Base-by-base conservation (phyloP, 2,113 vertebrate genomes). In the Sciurus niger region DNA sequence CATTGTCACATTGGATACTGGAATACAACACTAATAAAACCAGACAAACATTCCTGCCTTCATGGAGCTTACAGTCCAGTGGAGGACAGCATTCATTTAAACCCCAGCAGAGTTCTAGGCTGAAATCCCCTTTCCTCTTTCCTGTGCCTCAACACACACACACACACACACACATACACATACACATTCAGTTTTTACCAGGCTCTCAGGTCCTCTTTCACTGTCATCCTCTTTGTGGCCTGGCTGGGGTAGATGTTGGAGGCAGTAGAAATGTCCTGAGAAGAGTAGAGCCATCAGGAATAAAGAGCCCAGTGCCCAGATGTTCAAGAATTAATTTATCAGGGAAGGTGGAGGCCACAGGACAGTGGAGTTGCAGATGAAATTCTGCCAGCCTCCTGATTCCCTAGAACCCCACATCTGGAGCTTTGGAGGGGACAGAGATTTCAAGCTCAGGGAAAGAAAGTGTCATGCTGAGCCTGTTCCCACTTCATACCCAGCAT, bases 261-360 rank as follows among this genome's bases (percentile, higher is more conserved):
- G 98, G 97, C 99, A 99, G 93, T 99, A 99, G 91, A 98, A 99
- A 60, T 97, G 32, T 77, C 98, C 98, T 99, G 86, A n/a, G 8
- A 48, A 88, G 46, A 63, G 4, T 20, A 24, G 68, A 63, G 13
- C 10, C n/a, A 34, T 88, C 55, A 76, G 30, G 16, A 5, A 2
- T 25, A 30, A 53, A 74, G 48, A 95, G 51, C 43, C 67, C 28
- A 20, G 7, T 43, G 37, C 51, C 70, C 20, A 88, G 30, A 82
- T 20, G 32, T 18, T 37, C 77, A 60, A 79, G 58, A 14, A 4
- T 65, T 82, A 14, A 4, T 65, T 82, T 79, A n/a, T 37, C 11
- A 37, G 65, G 5, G 76, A 80, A 73, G 67, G 53, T 14, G 16
- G 65, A 22, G 34, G 37, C 7, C 8, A 55, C 9, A 78, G 9